These are phyloP conservation scores for Montipora cactus DNA, from an alignment of 64 coral and sea anemone species.

Conservation along the genomic window DNA sequence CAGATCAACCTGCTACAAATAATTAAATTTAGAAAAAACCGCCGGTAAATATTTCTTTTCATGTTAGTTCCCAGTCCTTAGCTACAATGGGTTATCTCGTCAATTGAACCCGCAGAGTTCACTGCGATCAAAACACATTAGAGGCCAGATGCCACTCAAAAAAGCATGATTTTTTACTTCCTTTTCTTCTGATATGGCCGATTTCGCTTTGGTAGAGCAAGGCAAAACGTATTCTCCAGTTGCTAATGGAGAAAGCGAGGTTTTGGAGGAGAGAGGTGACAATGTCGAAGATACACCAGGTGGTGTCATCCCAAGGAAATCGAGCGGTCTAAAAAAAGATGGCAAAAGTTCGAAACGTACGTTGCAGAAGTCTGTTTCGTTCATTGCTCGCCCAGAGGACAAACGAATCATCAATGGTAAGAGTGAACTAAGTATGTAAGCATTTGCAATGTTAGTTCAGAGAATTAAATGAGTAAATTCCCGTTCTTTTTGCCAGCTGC, in stretches of 20 bases:
- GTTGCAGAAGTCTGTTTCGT: slow-evolving; percentile 73
- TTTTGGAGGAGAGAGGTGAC: slow-evolving; percentile 32
- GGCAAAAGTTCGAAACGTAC: slow-evolving; percentile 59
- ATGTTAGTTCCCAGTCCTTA: slow-evolving; percentile 26
- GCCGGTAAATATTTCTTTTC: background rate
- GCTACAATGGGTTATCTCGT: background rate
- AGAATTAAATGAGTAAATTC: slow-evolving; percentile 57
- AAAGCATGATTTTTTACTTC: slow-evolving; percentile 9
- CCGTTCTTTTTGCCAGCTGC: slow-evolving; percentile 75
- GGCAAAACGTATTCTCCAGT: slow-evolving; percentile 30
- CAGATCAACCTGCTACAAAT: slow-evolving; percentile 48
- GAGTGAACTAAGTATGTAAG: slow-evolving; percentile 17
- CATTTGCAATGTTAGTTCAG: slow-evolving; percentile 33
- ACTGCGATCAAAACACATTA: slow-evolving; percentile 56
- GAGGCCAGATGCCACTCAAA: slow-evolving; percentile 23
- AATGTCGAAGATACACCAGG: slow-evolving; percentile 22
- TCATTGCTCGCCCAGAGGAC: slow-evolving; percentile 71
- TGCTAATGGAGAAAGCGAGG: slow-evolving; percentile 49
- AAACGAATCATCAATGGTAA: slow-evolving; percentile 79
- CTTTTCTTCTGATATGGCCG: slow-evolving; percentile 62
- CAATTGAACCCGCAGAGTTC: background rate
- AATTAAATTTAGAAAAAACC: background rate
- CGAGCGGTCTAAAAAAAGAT: slow-evolving; percentile 77
- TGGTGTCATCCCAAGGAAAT: slow-evolving; percentile 38
- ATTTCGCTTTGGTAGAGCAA: slow-evolving; percentile 37